Percentiles rank a stretch among this genome's conserved stretches.
Conservation (phyloP, 2,888 invertebrate genomes). For the Ophion obscuratus region DNA sequence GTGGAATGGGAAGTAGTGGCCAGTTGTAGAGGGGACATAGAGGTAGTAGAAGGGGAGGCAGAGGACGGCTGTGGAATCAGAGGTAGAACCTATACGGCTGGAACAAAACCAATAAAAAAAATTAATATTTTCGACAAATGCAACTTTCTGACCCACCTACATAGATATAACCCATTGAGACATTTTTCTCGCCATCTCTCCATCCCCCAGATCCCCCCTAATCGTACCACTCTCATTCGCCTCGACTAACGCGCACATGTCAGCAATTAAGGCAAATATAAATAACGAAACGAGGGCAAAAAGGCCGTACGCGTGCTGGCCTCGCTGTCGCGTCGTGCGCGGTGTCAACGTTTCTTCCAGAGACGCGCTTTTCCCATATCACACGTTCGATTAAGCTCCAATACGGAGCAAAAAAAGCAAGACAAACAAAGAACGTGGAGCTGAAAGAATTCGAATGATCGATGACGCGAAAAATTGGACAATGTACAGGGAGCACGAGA, state of each 20-base stretch:
- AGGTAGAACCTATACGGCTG: too few species aligned
- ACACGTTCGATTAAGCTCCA: not conserved
- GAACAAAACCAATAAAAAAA: too few species aligned
- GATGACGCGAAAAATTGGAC: constrained; percentile 9
- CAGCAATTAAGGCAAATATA: not conserved
- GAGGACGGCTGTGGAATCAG: too few species aligned
- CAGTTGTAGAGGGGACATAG: too few species aligned
- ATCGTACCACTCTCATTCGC: not conserved
- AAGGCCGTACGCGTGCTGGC: constrained; percentile 43
- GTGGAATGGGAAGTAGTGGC: too few species aligned
- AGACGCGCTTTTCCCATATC: not conserved
- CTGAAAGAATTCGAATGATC: not conserved
- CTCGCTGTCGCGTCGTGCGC: constrained; percentile 28
- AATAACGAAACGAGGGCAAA: constrained; percentile 30
- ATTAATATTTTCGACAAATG: too few species aligned
- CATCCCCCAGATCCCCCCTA: not conserved
- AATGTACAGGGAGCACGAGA: constrained; percentile 10
- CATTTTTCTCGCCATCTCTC: not conserved
- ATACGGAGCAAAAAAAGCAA: not conserved
- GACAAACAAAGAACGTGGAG: not conserved
- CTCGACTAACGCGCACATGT: not conserved
- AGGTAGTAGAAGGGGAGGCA: too few species aligned
- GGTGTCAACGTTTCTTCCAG: constrained; percentile 38
- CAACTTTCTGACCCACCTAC: too few species aligned
- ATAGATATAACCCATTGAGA: not conserved